Base-by-base conservation (phyloP, 2,113 vertebrate genomes). In the Peromyscus maniculatus region DNA sequence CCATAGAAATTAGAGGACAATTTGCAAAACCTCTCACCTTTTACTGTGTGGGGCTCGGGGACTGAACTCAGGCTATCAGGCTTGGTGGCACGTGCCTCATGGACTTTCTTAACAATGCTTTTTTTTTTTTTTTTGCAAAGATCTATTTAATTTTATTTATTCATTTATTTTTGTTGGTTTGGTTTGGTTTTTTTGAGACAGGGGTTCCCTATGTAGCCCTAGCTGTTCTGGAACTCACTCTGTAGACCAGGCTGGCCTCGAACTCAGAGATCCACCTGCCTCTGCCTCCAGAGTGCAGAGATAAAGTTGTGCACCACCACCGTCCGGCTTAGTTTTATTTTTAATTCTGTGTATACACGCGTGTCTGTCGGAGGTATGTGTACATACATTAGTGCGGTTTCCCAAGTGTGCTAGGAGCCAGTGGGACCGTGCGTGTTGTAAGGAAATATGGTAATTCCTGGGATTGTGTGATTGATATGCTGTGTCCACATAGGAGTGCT, bases 401-500 rank as follows among this genome's bases (percentile, higher is more conserved):
- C 57, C 24, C 80, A 62, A 62, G 36, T 22, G 57, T 62, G 80
- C 22, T 39, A 62, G 36, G 15, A 62, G 36, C 26, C 57, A 62
- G 59, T 39, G n/a, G 57, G 93, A 91, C 64, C 9, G 0, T 43
- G 33, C 79, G 46, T 19, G 43, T 39, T 52, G 95, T 71, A 79
- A 66, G 36, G 75, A 62, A 43, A 46, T 5, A 26, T 8, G n/a
- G 97, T 57, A 92, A 91, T 97, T 95, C 96, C 89, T 91, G 89
- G 22, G 79, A 77, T 72, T 71, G 83, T 64, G 87, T 80, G 87
- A 95, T 93, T 80, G 87, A 95, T 93, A 62, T 26, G 22, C 75
- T 22, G 69, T 69, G 15, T 31, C 69, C 87, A 89, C 66, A 96
- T 90, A 64, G 39, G 82, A 64, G 82, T 21, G 72, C 66, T 24